These are phyloP conservation scores for Alligator mississippiensis DNA, from an alignment of 2,113 vertebrate genomes.

Conservation along the genomic window DNA sequence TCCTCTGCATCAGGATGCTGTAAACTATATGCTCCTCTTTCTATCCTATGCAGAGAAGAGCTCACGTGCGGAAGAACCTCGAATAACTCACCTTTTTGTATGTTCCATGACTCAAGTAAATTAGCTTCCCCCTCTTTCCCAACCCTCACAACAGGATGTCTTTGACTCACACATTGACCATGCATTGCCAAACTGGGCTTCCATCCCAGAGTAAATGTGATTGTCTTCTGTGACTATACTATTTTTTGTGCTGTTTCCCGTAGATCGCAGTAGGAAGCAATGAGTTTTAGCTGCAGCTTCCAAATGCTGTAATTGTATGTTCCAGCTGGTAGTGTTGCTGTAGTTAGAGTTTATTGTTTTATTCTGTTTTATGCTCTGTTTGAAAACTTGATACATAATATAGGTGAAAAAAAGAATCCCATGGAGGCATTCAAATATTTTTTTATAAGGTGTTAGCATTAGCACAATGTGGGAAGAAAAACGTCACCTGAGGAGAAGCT, in stretches of 20 bases:
- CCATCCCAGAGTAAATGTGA: background rate
- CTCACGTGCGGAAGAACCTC: background rate
- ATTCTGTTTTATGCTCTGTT: background rate
- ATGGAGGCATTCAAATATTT: conserved; percentile 44
- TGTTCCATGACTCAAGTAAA: background rate
- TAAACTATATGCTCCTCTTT: background rate
- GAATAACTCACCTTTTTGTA: background rate
- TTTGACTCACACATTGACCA: background rate
- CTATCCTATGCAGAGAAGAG: background rate
- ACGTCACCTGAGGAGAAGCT: background rate
- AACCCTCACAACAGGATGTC: background rate
- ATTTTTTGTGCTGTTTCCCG: conserved; percentile 35
- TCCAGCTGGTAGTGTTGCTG: conserved; percentile 5
- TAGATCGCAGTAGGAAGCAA: conserved; percentile 48
- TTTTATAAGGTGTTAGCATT: background rate
- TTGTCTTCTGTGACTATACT: conserved; percentile 2
- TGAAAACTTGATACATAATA: background rate
- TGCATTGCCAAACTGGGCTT: background rate
- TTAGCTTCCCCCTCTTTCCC: background rate
- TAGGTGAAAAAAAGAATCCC: background rate
- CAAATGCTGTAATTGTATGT: conserved; percentile 43
- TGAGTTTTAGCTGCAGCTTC: conserved; percentile 37
- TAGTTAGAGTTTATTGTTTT: background rate
- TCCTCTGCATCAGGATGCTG: background rate
- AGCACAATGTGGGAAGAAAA: background rate